These are phyloP conservation scores for Oncorhynchus kisutch DNA, from an alignment of 2,113 vertebrate genomes.

Conservation along the genomic window DNA sequence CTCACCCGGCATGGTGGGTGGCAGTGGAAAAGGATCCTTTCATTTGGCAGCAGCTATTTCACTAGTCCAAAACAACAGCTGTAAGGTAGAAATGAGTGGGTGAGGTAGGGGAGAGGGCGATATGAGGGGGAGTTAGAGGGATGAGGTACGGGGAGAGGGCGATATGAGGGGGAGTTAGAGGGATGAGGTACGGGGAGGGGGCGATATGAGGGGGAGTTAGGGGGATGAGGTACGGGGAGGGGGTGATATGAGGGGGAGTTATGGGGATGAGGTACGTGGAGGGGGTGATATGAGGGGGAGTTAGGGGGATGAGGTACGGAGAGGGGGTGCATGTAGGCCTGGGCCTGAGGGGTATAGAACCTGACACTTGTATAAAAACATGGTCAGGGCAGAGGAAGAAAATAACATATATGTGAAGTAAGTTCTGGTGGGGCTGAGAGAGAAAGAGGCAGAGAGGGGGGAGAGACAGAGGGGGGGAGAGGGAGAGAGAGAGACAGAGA, in stretches of 20 bases:
- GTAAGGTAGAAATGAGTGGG: conserved; percentile 67
- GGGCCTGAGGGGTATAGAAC: conserved; percentile 30
- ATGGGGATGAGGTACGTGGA: no score
- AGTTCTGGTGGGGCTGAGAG: conserved; percentile 21
- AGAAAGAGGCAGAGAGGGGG: conserved; percentile 14
- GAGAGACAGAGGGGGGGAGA: no score
- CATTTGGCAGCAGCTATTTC: conserved; percentile 79
- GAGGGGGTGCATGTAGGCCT: conserved; percentile 57
- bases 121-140: no score
- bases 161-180: no score
- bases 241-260: no score
- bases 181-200: no score
- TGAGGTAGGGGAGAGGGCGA: neutral
- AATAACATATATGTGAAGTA: conserved; percentile 26
- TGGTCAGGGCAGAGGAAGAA: conserved; percentile 29
- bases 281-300: no score
- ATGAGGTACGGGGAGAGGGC: no score
- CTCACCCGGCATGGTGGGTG: conserved; percentile 70
- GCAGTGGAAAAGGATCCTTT: conserved; percentile 71
- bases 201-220: no score
- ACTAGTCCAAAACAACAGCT: conserved; percentile 83
- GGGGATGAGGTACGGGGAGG: no score
- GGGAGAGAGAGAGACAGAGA: no score
- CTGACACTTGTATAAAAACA: conserved; percentile 40
- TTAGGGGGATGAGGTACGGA: conserved; percentile 31